A percentile compares a stretch with the other conserved stretches of the same genome.
Conservation (phyloP, 1,140 invertebrate genomes). For the Ceratoteleas bidentatus region DNA sequence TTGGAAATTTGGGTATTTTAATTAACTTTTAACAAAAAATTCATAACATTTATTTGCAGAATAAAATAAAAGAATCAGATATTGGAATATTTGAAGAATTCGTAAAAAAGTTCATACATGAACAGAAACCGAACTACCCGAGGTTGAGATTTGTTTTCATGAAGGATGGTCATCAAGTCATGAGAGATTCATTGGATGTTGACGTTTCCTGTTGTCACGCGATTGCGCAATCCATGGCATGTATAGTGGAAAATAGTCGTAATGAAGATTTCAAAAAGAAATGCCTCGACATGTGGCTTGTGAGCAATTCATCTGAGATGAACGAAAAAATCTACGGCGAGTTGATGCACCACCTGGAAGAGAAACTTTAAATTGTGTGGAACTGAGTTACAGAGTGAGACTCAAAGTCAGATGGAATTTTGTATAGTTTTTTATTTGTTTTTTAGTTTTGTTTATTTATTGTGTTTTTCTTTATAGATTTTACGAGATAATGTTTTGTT, state of each 20-base stretch:
- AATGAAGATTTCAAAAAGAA: slow-evolving; percentile 68
- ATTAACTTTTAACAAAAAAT: too few relatives aligned
- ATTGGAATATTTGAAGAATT: slow-evolving; percentile 48
- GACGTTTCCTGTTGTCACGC: slow-evolving; percentile 63
- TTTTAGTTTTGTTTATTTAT: too few relatives aligned
- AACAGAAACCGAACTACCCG: slow-evolving; percentile 35
- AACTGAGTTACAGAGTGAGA: too few relatives aligned
- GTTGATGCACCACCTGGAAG: slow-evolving; percentile 41
- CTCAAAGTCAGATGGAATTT: too few relatives aligned
- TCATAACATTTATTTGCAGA: slow-evolving; percentile 46
- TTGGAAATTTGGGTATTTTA: too few relatives aligned
- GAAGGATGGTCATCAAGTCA: slow-evolving; percentile 48
- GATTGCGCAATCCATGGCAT: slow-evolving; percentile 61
- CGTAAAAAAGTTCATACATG: slow-evolving; percentile 56
- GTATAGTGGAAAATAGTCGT: slow-evolving; percentile 68
- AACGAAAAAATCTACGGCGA: slow-evolving; percentile 40
- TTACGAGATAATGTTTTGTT: too few relatives aligned
- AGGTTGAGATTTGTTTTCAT: slow-evolving; percentile 67
- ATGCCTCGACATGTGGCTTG: slow-evolving; percentile 61
- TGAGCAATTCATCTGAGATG: slow-evolving; percentile 40
- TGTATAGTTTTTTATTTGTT: too few relatives aligned
- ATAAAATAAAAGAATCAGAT: slow-evolving; percentile 41
- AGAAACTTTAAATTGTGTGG: background rate
- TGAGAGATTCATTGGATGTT: slow-evolving; percentile 44
- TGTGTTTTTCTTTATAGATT: too few relatives aligned